A percentile compares a stretch with the other conserved stretches of the same genome.
These are phyloP conservation scores for Hydrotaea cyrtoneurina DNA, from an alignment of 2,888 invertebrate genomes.

Conservation along the genomic window DNA sequence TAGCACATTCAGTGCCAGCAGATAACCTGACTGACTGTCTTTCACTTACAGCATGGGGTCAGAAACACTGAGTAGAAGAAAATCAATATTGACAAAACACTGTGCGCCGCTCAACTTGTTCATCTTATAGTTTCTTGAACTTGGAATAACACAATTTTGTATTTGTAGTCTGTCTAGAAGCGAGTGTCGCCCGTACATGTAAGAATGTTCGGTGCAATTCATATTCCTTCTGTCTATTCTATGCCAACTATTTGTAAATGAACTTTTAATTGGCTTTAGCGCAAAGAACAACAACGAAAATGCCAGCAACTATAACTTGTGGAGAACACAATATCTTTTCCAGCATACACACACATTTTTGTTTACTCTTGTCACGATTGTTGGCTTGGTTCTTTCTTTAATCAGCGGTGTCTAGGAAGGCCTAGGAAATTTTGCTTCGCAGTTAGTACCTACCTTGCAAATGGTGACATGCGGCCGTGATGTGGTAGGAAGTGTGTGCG, in stretches of 20 bases:
- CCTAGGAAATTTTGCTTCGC: no score
- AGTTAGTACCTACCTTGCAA: no score
- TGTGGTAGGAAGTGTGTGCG: no score
- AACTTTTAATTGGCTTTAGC: conserved; percentile 64
- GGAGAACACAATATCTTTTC: no score
- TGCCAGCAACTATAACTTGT: neutral
- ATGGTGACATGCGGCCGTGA: no score
- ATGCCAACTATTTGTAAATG: conserved; percentile 47
- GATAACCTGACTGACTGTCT: neutral
- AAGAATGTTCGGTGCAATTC: neutral
- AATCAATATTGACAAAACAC: neutral
- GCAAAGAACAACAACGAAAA: neutral
- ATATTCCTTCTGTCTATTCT: neutral
- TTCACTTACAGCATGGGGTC: neutral
- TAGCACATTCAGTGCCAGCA: neutral
- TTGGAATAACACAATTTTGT: neutral
- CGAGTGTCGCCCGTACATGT: no score
- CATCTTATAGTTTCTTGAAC: neutral
- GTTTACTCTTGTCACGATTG: no score
- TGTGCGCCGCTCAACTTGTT: neutral
- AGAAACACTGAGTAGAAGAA: neutral
- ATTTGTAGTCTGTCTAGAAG: no score
- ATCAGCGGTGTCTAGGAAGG: no score
- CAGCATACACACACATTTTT: no score
- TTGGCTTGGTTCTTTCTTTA: no score